phyloP scores from a whole-genome alignment of 2,797 vertebrate genomes.

The Pseudomugil gertrudae region DNA sequence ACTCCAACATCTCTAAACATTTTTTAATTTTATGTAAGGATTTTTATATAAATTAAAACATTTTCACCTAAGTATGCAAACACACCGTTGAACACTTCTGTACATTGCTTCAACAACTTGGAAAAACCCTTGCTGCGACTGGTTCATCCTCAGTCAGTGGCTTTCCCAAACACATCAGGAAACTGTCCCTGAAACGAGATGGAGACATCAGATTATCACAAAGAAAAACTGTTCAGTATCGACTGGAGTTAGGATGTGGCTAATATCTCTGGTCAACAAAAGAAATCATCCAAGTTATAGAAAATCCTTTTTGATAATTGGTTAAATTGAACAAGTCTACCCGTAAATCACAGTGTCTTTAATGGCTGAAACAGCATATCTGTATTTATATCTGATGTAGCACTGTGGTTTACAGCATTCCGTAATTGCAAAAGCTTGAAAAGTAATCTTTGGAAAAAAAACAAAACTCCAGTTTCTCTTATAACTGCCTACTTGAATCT shows the following conservation, averaged over 20 bases:
- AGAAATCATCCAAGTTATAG: too few relatives aligned
- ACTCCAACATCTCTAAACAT: neutral
- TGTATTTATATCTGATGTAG: neutral
- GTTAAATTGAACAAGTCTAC: neutral
- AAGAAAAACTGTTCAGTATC: slow-evolving; percentile 1
- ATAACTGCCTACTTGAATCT: slow-evolving; percentile 19
- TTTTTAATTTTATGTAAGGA: neutral
- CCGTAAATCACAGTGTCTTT: neutral
- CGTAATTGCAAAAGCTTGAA: neutral
- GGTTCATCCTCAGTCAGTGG: neutral
- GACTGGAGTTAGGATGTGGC: neutral
- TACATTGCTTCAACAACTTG: neutral
- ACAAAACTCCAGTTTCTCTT: slow-evolving; percentile 5
- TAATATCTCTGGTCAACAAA: neutral
- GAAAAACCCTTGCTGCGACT: neutral
- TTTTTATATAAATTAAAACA: neutral
- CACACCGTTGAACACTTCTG: neutral
- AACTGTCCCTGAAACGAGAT: neutral
- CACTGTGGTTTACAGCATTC: neutral
- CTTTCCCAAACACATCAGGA: neutral
- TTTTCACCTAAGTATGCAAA: neutral
- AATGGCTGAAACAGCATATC: neutral
- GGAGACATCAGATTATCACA: slow-evolving; percentile 8
- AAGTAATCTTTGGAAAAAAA: slow-evolving; percentile 7
- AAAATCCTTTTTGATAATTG: too few relatives aligned